These are phyloP conservation scores for Bombycilla garrulus DNA, from an alignment of 2,113 vertebrate species.

Conservation along the genomic window DNA sequence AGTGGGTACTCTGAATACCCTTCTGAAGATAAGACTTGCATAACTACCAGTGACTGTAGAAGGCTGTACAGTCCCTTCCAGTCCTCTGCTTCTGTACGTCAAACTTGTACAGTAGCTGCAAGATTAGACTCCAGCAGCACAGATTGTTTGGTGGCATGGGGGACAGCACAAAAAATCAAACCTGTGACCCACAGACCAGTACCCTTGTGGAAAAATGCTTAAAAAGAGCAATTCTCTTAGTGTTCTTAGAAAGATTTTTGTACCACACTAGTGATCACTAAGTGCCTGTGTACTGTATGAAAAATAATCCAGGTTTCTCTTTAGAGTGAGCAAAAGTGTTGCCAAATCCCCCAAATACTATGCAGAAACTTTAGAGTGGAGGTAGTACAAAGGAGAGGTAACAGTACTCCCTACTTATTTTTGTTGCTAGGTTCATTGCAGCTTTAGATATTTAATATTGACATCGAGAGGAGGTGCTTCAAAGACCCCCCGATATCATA, in stretches of 20 bases:
- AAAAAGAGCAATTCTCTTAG: background rate
- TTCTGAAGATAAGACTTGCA: background rate
- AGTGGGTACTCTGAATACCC: background rate
- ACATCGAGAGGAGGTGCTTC: background rate
- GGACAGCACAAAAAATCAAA: background rate
- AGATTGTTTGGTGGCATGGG: background rate
- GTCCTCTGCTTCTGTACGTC: background rate
- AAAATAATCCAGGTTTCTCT: background rate
- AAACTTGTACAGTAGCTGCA: background rate
- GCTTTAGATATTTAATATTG: background rate
- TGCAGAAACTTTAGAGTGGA: background rate
- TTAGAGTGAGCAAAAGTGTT: background rate
- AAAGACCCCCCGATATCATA: rapidly evolving
- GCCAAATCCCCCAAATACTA: background rate
- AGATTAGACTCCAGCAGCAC: background rate
- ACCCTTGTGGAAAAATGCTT: background rate
- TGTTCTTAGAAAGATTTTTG: background rate
- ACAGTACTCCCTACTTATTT: background rate
- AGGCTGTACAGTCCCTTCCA: background rate
- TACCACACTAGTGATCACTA: background rate
- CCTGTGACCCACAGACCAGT: background rate
- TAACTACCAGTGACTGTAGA: background rate
- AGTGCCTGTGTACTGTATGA: rapidly evolving
- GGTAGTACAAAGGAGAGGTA: background rate
- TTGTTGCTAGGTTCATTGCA: background rate